Conservation (phyloP, 2,888 invertebrate species). For the Cyclophora punctaria region DNA sequence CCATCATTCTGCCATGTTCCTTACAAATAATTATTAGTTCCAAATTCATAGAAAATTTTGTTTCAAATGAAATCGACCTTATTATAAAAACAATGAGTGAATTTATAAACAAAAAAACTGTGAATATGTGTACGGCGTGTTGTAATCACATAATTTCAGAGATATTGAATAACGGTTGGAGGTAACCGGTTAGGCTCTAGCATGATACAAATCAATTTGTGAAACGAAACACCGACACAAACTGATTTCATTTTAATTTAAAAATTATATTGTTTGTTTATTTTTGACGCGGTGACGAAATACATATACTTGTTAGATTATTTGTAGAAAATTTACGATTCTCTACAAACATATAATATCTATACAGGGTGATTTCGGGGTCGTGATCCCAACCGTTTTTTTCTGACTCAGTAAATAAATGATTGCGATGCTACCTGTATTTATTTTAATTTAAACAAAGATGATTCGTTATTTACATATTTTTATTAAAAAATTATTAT, state of each 20-base stretch:
- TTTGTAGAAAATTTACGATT: too few species aligned
- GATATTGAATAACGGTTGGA: constrained; percentile 51
- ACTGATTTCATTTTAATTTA: constrained; percentile 21
- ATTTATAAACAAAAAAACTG: constrained; percentile 54
- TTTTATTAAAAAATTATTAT: too few species aligned
- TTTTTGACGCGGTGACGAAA: constrained; percentile 4
- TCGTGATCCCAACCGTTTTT: too few species aligned
- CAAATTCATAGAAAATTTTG: constrained; percentile 32
- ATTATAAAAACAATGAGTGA: constrained; percentile 33
- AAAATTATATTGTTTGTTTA: constrained; percentile 17
- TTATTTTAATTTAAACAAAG: too few species aligned
- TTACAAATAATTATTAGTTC: constrained; percentile 20
- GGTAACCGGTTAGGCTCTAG: constrained; percentile 38
- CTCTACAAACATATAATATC: too few species aligned
- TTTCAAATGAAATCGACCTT: constrained; percentile 41
- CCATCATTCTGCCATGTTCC: constrained; percentile 1
- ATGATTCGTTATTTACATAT: too few species aligned
- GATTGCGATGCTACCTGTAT: too few species aligned
- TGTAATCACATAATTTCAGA: constrained; percentile 63
- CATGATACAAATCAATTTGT: constrained; percentile 17
- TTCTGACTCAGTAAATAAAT: too few species aligned
- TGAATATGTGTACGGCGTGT: constrained; percentile 47
- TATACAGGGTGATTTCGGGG: too few species aligned
- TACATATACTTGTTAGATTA: not conserved
- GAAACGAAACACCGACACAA: constrained; percentile 21